Evolutionary conservation across 2,113 vertebrate genomes (phyloP).

Genomic region (Hylia prasina): DNA sequence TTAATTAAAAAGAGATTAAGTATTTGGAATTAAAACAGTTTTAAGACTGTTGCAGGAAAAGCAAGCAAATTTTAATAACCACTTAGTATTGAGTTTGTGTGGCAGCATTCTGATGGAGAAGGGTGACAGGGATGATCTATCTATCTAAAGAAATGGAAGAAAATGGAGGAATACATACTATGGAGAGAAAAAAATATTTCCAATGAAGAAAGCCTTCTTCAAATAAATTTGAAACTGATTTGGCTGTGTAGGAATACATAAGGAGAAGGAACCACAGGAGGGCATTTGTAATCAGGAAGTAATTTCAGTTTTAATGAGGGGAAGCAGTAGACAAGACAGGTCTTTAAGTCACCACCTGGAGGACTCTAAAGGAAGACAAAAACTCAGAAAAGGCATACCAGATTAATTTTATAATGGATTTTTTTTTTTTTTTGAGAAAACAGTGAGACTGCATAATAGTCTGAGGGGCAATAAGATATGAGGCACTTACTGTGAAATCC

Average conservation of each 20-base stretch:
- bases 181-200: neutral
- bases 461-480: neutral
- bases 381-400: neutral
- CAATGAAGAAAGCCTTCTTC: neutral
- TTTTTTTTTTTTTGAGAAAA: neutral
- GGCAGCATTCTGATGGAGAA: neutral
- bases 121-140: neutral
- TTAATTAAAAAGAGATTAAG: neutral
- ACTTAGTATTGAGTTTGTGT: neutral
- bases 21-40: neutral
- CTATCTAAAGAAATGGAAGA: neutral
- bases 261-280: conserved; percentile 1
- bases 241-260: neutral
- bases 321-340: conserved; percentile 30
- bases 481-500: neutral
- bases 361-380: neutral
- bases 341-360: conserved; percentile 30
- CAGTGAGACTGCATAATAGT: neutral
- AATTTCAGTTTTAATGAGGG: conserved; percentile 17
- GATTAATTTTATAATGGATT: neutral
- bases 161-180: neutral
- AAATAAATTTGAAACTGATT: conserved; percentile 18
- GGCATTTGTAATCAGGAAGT: conserved; percentile 34
- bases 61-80: neutral
- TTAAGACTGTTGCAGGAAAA: neutral